Evolutionary conservation across 2,113 vertebrate genomes (phyloP).

Genomic region (Podarcis cretensis): DNA sequence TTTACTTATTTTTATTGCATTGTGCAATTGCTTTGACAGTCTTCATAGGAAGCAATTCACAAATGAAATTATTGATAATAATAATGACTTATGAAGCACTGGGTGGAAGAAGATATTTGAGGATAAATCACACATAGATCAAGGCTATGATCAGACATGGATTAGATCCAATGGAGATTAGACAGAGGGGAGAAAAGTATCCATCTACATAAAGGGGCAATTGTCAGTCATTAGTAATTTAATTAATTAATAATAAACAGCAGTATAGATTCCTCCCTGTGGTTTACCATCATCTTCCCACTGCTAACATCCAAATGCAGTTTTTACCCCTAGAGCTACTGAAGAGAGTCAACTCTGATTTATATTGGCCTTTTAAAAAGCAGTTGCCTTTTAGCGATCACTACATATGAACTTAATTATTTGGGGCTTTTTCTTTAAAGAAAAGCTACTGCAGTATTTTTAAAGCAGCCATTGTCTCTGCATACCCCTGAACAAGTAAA

Average conservation of each 20-base stretch:
- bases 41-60: too few relatives aligned
- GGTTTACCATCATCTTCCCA: fast-evolving
- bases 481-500: neutral
- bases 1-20: too few relatives aligned
- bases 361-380: fast-evolving
- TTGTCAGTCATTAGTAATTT: neutral
- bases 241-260: neutral
- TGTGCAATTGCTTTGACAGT: too few relatives aligned
- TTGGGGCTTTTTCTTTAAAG: neutral
- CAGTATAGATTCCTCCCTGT: neutral
- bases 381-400: neutral
- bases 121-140: neutral
- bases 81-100: too few relatives aligned
- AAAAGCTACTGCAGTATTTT: fast-evolving
- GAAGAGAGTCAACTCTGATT: neutral
- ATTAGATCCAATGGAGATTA: too few relatives aligned
- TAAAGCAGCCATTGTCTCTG: fast-evolving
- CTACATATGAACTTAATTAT: neutral
- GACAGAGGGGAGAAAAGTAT: too few relatives aligned
- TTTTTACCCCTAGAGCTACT: neutral
- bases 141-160: neutral
- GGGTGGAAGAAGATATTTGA: neutral
- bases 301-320: fast-evolving
- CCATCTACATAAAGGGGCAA: neutral
- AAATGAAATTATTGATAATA: too few relatives aligned